Percentiles rank a stretch among this genome's conserved stretches.
These are phyloP conservation scores for Tapirus indicus DNA, from an alignment of 2,797 vertebrate species.

Conservation along the genomic window DNA sequence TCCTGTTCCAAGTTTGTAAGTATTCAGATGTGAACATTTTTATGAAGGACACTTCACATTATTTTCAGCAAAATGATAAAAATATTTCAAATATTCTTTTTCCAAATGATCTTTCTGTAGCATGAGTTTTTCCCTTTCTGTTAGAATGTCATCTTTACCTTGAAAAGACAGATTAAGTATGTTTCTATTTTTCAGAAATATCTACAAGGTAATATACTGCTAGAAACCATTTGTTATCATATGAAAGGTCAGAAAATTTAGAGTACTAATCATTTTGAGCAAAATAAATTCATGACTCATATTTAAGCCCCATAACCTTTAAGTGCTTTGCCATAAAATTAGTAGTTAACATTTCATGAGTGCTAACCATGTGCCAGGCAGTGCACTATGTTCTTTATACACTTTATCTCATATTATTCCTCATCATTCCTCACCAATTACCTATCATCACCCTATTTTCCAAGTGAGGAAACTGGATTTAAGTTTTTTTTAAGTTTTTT, in stretches of 20 bases:
- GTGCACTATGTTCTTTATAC: background rate
- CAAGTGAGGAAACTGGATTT: background rate
- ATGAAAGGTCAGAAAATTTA: conserved; percentile 60
- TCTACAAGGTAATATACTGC: conserved; percentile 32
- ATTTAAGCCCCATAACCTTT: conserved; percentile 51
- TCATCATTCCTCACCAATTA: background rate
- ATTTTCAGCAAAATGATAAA: conserved; percentile 7
- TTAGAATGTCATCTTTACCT: conserved; percentile 71
- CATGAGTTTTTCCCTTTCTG: conserved; percentile 9
- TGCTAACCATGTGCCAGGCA: background rate
- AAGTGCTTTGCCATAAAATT: conserved; percentile 17
- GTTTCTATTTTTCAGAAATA: conserved; percentile 56
- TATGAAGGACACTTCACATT: conserved; percentile 22
- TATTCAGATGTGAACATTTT: conserved; percentile 16
- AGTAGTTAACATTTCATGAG: conserved; percentile 25
- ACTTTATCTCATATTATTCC: background rate
- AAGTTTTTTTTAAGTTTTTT: too few species aligned
- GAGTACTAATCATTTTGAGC: conserved; percentile 55
- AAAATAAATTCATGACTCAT: conserved; percentile 55
- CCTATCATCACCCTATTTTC: background rate
- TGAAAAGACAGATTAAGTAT: conserved; percentile 49
- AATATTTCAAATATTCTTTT: conserved; percentile 17
- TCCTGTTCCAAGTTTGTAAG: background rate
- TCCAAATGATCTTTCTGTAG: conserved; percentile 43
- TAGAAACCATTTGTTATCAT: conserved; percentile 30